Evolutionary conservation across 2,797 vertebrate species (phyloP).

Genomic region (Margarornis squamiger): DNA sequence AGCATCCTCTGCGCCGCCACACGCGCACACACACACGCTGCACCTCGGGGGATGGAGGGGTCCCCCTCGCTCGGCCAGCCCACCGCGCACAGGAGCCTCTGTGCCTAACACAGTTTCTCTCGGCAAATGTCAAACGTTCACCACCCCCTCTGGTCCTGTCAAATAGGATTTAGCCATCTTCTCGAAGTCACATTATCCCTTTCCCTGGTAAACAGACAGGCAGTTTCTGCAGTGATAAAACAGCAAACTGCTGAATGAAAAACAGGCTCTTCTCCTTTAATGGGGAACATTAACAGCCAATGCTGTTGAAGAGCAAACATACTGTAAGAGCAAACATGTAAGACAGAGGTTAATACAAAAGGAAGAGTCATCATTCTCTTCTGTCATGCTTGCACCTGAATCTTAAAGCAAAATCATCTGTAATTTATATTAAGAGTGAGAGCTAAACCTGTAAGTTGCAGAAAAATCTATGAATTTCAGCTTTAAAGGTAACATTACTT

Average conservation of each 20-base stretch:
- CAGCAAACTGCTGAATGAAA: not conserved
- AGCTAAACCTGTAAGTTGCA: not conserved
- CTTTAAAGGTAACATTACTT: not conserved
- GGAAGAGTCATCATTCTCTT: not conserved
- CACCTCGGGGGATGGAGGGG: conserved; percentile 65
- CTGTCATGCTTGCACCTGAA: not conserved
- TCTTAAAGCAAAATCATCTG: not conserved
- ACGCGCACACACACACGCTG: conserved; percentile 35
- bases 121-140: not conserved
- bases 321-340: not conserved
- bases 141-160: conserved; percentile 3
- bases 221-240: conserved; percentile 13
- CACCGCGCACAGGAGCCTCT: conserved; percentile 10
- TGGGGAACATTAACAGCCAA: not conserved
- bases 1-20: conserved; percentile 51
- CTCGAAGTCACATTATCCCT: conserved; percentile 9
- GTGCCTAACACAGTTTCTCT: conserved; percentile 41
- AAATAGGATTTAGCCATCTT: conserved; percentile 32
- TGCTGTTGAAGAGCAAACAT: not conserved
- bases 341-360: not conserved
- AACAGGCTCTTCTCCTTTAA: conserved; percentile 22
- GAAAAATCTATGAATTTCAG: not conserved
- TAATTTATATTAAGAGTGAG: not conserved
- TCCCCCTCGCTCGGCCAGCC: conserved; percentile 27
- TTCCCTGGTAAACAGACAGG: not conserved